Evolutionary conservation across 2,888 invertebrate species (phyloP).

Genomic region (Mesochorus sp.): DNA sequence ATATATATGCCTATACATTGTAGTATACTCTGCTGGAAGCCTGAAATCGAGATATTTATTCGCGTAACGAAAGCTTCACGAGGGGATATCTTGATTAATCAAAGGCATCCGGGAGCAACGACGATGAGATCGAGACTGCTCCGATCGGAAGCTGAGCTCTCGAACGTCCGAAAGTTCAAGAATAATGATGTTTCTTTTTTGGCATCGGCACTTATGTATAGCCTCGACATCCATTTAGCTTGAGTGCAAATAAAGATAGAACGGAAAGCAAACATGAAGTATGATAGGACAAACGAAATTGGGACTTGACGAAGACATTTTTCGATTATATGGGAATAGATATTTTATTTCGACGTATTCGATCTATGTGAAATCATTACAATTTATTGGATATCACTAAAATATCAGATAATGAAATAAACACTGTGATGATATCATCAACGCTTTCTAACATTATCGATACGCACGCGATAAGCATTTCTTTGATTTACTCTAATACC

Average conservation of each 20-base stretch:
- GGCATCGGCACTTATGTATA: background rate
- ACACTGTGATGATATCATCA: too few relatives aligned
- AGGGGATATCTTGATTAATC: slow-evolving; percentile 60
- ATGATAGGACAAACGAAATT: background rate
- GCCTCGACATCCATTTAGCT: slow-evolving; percentile 1
- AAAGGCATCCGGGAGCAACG: slow-evolving; percentile 34
- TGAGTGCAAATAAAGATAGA: slow-evolving; percentile 16
- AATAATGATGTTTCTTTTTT: slow-evolving; percentile 47
- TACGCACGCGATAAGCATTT: too few relatives aligned
- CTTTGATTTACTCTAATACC: too few relatives aligned
- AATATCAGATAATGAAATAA: background rate
- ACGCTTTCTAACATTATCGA: too few relatives aligned
- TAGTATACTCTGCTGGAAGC: slow-evolving; percentile 20
- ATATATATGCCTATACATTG: too few relatives aligned
- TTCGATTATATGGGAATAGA: too few relatives aligned
- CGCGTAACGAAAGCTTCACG: slow-evolving; percentile 43
- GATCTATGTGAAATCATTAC: too few relatives aligned
- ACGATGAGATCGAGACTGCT: slow-evolving; percentile 4
- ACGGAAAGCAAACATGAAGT: slow-evolving; percentile 14
- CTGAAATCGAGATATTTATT: slow-evolving; percentile 55
- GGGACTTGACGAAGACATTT: too few relatives aligned
- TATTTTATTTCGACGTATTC: too few relatives aligned
- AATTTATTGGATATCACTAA: too few relatives aligned
- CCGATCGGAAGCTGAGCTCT: background rate
- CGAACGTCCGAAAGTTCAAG: slow-evolving; percentile 35